Base-by-base conservation (phyloP, 2,797 vertebrate genomes). In the Rhinichthys osculus region DNA sequence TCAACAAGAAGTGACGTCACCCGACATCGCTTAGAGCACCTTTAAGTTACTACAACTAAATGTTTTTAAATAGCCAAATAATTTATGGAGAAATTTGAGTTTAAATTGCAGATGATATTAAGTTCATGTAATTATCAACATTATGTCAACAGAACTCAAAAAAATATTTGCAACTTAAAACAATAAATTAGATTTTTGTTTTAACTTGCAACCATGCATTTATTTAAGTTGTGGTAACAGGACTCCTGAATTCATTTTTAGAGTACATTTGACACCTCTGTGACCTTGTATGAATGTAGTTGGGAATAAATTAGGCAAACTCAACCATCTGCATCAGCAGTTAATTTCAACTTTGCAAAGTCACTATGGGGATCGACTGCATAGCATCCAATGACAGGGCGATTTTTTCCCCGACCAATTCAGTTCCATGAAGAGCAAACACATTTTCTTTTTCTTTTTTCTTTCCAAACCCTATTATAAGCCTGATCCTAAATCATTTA, bases 381-480 rank as follows among this genome's bases (percentile, higher is more conserved):
- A 73, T 81, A 72, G 57, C 30, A 81, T 87, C 79, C 71, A 64
- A 81, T 78, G 27, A 27, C 14, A 70, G 44, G 27, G 11, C 3
- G 2, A 38, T 76, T 81, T 82, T 21, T 33, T 62, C 23, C 42
- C 47, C 14, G 4, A 5, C 35, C 57, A 87, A 70, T 66, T 85
- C 64, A 78, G 78, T 88, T 87, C 62, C 59, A 84, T 52, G 57
- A 42, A 66, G 54, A 83, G 66, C 19, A 59, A 67, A 87, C 67
- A 87, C 83, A 70, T 86, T 83, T 81, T 84, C 81, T 82, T 87
- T 86, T n/a, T n/a, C 4, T 59, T 9, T 88, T 87, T 87, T 88
- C 90, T 87, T 84, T 83, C 90, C 88, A 91, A 90, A 93, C 93
- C 90, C 92, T 90, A 93, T 92, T 87, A 88, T 85, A 90, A 90